Evolutionary conservation across 2,797 vertebrate genomes (phyloP).

Genomic region (Gymnodraco acuticeps): DNA sequence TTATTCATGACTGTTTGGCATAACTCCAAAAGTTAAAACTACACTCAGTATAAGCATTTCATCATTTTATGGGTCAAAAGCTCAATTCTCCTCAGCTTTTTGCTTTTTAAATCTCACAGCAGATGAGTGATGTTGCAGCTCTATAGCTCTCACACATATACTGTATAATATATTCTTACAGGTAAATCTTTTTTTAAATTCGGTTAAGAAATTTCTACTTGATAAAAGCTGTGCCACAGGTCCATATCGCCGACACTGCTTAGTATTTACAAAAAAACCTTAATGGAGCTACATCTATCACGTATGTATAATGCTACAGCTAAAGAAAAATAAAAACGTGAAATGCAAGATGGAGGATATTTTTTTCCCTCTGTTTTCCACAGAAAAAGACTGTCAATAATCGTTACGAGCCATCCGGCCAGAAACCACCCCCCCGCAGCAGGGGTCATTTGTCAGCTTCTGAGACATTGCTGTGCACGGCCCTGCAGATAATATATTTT

Average conservation of each 20-base stretch:
- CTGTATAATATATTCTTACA: no score
- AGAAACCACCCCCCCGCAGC: conserved; percentile 27
- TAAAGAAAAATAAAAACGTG: background rate
- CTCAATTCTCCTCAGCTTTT: conserved; percentile 1
- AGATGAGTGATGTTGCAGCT: background rate
- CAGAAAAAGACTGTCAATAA: conserved; percentile 42
- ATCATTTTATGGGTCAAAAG: background rate
- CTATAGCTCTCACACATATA: background rate
- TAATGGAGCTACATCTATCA: background rate
- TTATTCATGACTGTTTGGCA: conserved; percentile 17
- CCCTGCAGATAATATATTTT: background rate
- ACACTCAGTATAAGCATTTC: background rate
- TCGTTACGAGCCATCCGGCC: conserved; percentile 12
- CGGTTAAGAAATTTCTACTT: background rate
- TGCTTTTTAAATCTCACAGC: background rate
- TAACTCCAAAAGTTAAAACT: background rate
- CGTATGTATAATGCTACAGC: background rate
- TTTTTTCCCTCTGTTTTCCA: conserved; percentile 2
- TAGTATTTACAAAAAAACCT: background rate
- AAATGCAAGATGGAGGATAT: background rate
- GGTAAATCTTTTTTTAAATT: background rate
- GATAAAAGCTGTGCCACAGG: background rate
- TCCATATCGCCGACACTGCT: background rate
- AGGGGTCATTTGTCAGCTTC: conserved; percentile 20
- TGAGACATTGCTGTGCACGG: background rate